A percentile compares a stretch with the other conserved stretches of the same genome.
phyloP scores from a whole-genome alignment of 2,888 invertebrate species.

The Acleris laterana region DNA sequence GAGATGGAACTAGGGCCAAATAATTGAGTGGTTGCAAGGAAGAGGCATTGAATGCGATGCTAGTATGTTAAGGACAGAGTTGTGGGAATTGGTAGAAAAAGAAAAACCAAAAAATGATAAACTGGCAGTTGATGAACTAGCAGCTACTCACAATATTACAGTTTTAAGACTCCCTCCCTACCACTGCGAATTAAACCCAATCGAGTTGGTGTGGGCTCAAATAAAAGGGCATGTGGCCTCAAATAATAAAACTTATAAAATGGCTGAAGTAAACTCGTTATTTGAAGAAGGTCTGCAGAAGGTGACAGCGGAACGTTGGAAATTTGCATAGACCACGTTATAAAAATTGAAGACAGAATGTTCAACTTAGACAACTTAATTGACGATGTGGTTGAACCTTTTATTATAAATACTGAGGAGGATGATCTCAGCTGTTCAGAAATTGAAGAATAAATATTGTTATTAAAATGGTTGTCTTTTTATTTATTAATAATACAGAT shows the following conservation, averaged over 20 bases:
- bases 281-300: conserved; percentile 6
- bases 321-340: conserved; percentile 22
- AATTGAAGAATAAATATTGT: conserved; percentile 10
- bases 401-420: conserved; percentile 6
- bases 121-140: conserved; percentile 15
- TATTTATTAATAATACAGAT: neutral
- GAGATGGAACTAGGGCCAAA: conserved; percentile 11
- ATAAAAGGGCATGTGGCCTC: conserved; percentile 28
- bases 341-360: conserved; percentile 21
- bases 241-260: conserved; percentile 26
- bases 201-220: too few species aligned
- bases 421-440: conserved; percentile 11
- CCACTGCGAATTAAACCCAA: too few species aligned
- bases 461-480: conserved; percentile 8
- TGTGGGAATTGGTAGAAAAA: neutral
- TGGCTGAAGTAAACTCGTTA: conserved; percentile 25
- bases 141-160: conserved; percentile 6
- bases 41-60: neutral
- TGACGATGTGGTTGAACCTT: conserved; percentile 12
- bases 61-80: neutral
- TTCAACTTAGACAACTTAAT: conserved; percentile 8
- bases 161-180: conserved; percentile 38
- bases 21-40: conserved; percentile 5
- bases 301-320: conserved; percentile 17
- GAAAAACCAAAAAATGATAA: conserved; percentile 16